Conservation (phyloP, 2,113 vertebrate species). For the Ctenodactylus gundi region DNA sequence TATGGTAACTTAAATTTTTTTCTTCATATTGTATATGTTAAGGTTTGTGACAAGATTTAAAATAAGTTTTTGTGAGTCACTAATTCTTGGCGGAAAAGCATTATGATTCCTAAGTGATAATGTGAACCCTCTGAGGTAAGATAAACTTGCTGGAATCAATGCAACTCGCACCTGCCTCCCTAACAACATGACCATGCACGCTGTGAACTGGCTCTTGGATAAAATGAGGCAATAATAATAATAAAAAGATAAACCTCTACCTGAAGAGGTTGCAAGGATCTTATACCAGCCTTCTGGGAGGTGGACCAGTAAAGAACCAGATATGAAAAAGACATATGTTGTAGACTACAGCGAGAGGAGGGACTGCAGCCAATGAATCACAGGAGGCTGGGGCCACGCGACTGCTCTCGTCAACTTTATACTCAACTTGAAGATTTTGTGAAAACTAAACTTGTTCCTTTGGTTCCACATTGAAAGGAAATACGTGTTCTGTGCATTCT, state of each 20-base stretch:
- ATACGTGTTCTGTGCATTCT: not conserved
- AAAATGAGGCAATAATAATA: not conserved
- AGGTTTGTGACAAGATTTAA: not conserved
- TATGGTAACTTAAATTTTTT: not conserved
- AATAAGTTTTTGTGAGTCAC: not conserved
- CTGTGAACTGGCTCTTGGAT: not conserved
- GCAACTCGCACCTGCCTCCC: not conserved
- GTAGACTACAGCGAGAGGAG: not conserved
- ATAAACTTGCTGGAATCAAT: not conserved
- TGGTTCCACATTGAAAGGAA: not conserved
- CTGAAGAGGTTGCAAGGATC: not conserved
- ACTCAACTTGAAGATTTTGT: not conserved
- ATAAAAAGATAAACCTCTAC: not conserved
- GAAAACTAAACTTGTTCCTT: not conserved
- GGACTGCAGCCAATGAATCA: not conserved
- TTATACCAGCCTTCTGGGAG: not conserved
- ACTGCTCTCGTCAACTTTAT: not conserved
- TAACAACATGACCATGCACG: not conserved
- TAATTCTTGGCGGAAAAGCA: not conserved
- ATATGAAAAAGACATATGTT: not conserved
- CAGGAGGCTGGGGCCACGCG: not conserved
- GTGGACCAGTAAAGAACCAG: not conserved
- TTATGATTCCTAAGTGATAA: conserved; percentile 17
- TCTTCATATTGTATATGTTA: not conserved
- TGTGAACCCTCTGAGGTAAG: not conserved